Evolutionary conservation across 1,140 invertebrate species (phyloP).

Genomic region (Pogonus chalceus): DNA sequence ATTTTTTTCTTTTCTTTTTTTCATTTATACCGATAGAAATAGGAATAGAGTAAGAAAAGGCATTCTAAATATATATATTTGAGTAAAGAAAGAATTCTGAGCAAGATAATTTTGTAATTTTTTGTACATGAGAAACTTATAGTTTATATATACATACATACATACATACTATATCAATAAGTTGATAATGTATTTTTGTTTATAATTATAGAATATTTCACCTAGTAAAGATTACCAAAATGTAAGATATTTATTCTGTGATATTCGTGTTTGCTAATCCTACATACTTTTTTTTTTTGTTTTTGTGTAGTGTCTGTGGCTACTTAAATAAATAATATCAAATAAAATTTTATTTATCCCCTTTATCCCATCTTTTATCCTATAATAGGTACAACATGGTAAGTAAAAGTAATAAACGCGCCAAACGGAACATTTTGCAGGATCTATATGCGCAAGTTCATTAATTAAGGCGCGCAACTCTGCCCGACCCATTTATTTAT

Average conservation of each 20-base stretch:
- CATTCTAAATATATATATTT: not conserved
- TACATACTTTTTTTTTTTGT: slow-evolving; percentile 2
- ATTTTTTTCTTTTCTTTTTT: too few species aligned
- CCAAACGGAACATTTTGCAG: too few species aligned
- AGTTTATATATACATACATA: too few species aligned
- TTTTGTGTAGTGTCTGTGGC: slow-evolving; percentile 4
- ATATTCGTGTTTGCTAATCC: slow-evolving; percentile 3
- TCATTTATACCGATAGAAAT: not conserved
- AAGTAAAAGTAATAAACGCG: too few species aligned
- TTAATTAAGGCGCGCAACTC: too few species aligned
- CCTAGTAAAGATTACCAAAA: not conserved
- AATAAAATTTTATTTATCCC: too few species aligned
- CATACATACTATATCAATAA: not conserved
- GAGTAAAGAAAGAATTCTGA: not conserved
- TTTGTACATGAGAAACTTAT: not conserved
- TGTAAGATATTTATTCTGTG: slow-evolving; percentile 7
- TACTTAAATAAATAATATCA: not conserved
- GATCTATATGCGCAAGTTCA: too few species aligned
- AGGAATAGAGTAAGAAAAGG: not conserved
- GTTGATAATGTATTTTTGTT: not conserved
- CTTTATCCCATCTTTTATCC: too few species aligned
- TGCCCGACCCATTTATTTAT: too few species aligned
- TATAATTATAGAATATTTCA: not conserved
- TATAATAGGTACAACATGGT: too few species aligned
- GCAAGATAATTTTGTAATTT: slow-evolving; percentile 6